phyloP scores from a whole-genome alignment of 2,888 invertebrate genomes.

The Plebejus melissa region DNA sequence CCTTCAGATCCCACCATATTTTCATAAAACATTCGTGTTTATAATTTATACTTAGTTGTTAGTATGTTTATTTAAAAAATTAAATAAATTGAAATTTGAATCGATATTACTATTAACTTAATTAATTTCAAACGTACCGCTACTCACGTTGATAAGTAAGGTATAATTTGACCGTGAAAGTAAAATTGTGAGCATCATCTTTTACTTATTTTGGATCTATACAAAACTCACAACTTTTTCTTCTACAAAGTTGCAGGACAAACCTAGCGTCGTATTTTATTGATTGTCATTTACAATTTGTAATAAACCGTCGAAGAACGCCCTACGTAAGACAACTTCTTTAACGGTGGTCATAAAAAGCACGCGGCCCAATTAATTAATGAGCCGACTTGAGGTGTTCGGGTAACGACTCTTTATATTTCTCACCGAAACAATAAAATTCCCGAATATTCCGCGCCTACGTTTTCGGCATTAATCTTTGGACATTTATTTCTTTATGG shows the following conservation, averaged over 20 bases:
- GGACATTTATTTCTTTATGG: slow-evolving; percentile 33
- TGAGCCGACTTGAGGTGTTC: slow-evolving; percentile 63
- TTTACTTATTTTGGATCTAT: background rate
- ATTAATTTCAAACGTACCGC: too few relatives aligned
- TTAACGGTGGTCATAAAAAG: slow-evolving; percentile 67
- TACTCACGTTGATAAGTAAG: too few relatives aligned
- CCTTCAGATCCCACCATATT: background rate
- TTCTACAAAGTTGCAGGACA: background rate
- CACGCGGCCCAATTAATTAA: slow-evolving; percentile 71
- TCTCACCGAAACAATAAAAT: slow-evolving; percentile 51
- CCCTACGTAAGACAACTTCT: slow-evolving; percentile 52
- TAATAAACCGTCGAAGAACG: slow-evolving; percentile 39
- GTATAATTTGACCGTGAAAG: too few relatives aligned
- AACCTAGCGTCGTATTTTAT: background rate
- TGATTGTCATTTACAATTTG: slow-evolving; percentile 18
- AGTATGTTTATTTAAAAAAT: too few relatives aligned
- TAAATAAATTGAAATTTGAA: too few relatives aligned
- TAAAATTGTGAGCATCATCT: too few relatives aligned
- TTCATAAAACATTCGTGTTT: too few relatives aligned
- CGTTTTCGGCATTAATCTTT: slow-evolving; percentile 33
- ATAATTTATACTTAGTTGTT: too few relatives aligned
- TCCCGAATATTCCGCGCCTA: slow-evolving; percentile 30
- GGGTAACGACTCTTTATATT: slow-evolving; percentile 49
- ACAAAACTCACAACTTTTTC: background rate
- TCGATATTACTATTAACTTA: too few relatives aligned